Base-by-base conservation (phyloP, 2,888 invertebrate species). In the Disparrhopalites patrizii region DNA sequence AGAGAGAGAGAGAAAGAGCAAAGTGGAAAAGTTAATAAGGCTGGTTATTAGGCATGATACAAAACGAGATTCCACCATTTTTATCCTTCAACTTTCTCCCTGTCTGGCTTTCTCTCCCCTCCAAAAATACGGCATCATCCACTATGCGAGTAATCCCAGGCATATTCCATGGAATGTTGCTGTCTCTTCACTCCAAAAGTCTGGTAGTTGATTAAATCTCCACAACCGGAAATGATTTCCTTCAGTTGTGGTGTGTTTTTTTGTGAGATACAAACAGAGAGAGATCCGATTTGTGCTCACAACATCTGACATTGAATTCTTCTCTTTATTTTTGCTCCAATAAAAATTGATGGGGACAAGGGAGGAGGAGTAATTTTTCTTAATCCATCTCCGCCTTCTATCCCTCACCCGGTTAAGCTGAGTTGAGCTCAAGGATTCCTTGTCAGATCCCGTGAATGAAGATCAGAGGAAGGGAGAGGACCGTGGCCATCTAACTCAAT, bases 181-280 rank as follows among this genome's bases (percentile, higher is more conserved):
- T 18, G 27, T 33, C 38, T n/a, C 23, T 31, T 55, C 23, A 8
- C 18, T n/a, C n/a, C n/a, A n/a, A n/a, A n/a, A 20, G 50, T 23
- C 38, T 36, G 61, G 27, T 15, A 61, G 51, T 51, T 61, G 61
- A 61, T 61, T 61, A 61, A 61, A 61, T 61, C 36, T 61, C 61
- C 51, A 61, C 61, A 47, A 51, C 51, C 61, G 51, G 61, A 61
- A 61, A 61, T 51, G 61, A 61, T 61, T 51, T 36, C 36, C 25
- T 27, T 61, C 36, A 61, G 51, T 61, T 31, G 33, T 61, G 13
- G 47, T 33, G 25, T 25, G 43, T 54, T 54, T 33, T n/a, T 20
- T n/a, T 20, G 7, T 47, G 47, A 25, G n/a, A n/a, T n/a, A n/a
- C n/a, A n/a, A n/a, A n/a, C n/a, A n/a, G n/a, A n/a, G n/a, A n/a